Percentiles rank a stretch among this genome's conserved stretches.
These are phyloP conservation scores for Sternotherus odoratus DNA, from an alignment of 2,797 vertebrate species.

Conservation along the genomic window DNA sequence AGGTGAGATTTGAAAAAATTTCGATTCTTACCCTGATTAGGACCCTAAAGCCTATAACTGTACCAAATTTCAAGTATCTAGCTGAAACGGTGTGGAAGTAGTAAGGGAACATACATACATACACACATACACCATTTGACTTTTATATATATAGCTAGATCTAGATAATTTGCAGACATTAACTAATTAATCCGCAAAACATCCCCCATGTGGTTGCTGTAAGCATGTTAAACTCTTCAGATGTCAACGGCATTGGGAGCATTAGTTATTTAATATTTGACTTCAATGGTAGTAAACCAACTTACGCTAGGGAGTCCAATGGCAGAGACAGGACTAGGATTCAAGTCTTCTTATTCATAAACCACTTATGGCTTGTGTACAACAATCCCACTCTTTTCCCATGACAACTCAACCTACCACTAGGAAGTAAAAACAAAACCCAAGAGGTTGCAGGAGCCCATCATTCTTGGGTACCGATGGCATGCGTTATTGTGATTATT, in stretches of 20 bases:
- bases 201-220: not conserved
- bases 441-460: not conserved
- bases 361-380: not conserved
- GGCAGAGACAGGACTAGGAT: not conserved
- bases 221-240: fast-evolving
- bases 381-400: not conserved
- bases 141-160: no score
- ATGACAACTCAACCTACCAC: not conserved
- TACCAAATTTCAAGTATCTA: no score
- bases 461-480: not conserved
- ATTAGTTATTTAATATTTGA: not conserved
- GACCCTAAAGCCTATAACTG: no score
- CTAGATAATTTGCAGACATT: not conserved
- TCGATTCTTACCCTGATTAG: no score
- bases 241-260: not conserved
- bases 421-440: not conserved
- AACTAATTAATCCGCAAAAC: not conserved
- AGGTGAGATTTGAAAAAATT: no score
- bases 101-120: no score
- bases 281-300: not conserved
- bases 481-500: not conserved
- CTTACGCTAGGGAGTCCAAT: not conserved
- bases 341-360: not conserved
- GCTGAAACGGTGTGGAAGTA: no score
- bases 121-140: no score